Base-by-base conservation (phyloP, 2,113 vertebrate species). In the Prochilodus magdalenae region DNA sequence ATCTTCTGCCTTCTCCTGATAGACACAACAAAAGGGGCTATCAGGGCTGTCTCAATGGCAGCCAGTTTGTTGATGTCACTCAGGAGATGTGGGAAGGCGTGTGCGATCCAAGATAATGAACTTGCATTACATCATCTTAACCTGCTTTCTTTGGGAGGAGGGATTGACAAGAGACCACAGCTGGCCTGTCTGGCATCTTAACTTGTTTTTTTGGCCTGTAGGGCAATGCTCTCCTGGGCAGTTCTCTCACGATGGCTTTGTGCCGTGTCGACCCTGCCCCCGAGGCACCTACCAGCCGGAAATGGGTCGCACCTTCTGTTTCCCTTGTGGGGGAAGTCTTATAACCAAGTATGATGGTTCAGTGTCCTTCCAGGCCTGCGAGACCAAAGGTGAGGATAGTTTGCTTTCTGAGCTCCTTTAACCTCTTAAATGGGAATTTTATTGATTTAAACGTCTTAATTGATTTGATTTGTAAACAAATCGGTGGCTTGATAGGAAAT, bases 271-370 rank as follows among this genome's bases (percentile, higher is more conserved):
- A 78, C 91, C 90, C 0, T 99, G 98, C 86, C 93, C 94, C 26
- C 88, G 94, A 73, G 98, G 98, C 76, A 94, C 94, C 0, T 99
- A 96, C 87, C 98, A 99, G 92, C 93, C 96, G 0, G 98, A 99
- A 57, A 88, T 90, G 6, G 97, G 98, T 11, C 93, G 98, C 22
- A 97, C 96, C 1, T 95, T 93, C 89, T 99, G 98, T 86, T 94
- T 97, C 84, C 75, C 90, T 6, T 99, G 98, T 0, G 97, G 97
- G 80, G 98, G 98, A 60, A 94, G 94, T 78, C 94, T 99, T 10
- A 90, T 93, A 20, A 98, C 97, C 44, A 97, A 95, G 83, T 91
- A 93, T 18, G 90, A 69, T 0, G 89, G 94, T 47, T 94, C 97
- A 4, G 89, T 94, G 40, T 90, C 94, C 27, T 99, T 99, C 77